Conservation (phyloP, 2,797 vertebrate genomes). For the Molossus molossus region DNA sequence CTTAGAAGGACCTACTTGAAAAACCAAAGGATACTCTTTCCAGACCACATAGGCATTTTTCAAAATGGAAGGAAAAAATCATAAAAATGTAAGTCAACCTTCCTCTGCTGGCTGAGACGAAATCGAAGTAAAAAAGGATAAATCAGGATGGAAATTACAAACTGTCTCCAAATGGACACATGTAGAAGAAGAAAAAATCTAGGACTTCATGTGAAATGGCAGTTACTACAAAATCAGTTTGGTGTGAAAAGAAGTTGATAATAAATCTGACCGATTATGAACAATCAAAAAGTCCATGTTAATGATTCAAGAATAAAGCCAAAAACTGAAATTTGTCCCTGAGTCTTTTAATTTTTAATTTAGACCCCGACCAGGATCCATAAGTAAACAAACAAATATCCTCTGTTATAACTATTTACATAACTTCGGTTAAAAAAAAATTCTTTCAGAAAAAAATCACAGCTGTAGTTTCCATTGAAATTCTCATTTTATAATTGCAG, state of each 20-base stretch:
- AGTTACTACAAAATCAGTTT: background rate
- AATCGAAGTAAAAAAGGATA: background rate
- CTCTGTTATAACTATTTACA: background rate
- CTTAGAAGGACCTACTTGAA: background rate
- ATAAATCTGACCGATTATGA: background rate
- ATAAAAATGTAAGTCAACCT: background rate
- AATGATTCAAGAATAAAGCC: background rate
- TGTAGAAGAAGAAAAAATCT: background rate
- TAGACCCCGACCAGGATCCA: background rate
- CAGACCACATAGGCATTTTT: background rate
- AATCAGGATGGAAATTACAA: background rate
- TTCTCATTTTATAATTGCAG: background rate
- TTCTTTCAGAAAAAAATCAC: background rate
- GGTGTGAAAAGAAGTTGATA: background rate
- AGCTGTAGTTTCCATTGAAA: background rate
- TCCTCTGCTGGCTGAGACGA: background rate
- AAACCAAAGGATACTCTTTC: background rate
- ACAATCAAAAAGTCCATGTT: background rate
- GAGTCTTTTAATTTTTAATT: background rate
- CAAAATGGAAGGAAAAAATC: background rate
- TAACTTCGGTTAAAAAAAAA: background rate
- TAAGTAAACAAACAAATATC: background rate
- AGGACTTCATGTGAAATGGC: background rate
- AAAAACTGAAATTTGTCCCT: background rate
- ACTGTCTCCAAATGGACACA: background rate